A percentile compares a stretch with the other conserved stretches of the same genome.
Conservation (phyloP, 2,113 vertebrate genomes). For the Gavia stellata region DNA sequence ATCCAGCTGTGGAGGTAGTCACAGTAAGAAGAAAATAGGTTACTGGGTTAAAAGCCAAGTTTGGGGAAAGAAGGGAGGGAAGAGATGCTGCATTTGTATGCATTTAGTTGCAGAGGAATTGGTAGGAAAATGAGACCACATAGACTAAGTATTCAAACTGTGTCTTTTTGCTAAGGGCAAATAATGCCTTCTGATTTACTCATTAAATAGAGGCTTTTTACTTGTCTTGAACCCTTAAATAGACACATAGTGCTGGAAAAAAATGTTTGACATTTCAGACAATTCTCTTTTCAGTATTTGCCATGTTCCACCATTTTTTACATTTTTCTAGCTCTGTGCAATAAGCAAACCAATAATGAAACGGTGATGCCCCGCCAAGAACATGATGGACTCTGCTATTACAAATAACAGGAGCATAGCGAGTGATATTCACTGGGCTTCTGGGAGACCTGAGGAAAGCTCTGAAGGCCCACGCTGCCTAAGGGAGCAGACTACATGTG, state of each 20-base stretch:
- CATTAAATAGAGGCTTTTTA: not conserved
- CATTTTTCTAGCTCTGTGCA: not conserved
- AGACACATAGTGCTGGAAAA: not conserved
- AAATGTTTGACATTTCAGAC: not conserved
- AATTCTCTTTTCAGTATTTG: not conserved
- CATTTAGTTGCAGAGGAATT: not conserved
- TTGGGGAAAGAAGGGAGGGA: not conserved
- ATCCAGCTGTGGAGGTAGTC: not conserved
- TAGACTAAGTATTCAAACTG: not conserved
- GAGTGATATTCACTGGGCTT: not conserved
- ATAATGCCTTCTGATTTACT: not conserved
- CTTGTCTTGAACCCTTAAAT: not conserved
- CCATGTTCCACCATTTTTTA: not conserved
- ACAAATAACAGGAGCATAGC: not conserved
- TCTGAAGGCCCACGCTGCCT: not conserved
- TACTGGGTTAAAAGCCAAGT: not conserved
- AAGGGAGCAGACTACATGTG: not conserved
- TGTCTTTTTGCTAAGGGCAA: not conserved
- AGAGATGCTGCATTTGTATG: not conserved
- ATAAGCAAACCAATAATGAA: not conserved
- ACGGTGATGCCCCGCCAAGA: not conserved
- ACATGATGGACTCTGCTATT: not conserved
- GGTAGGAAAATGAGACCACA: not conserved
- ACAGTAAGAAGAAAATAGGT: not conserved
- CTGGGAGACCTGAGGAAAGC: not conserved